Conservation (phyloP, 2,888 invertebrate genomes). For the Keiferia lycopersicella region DNA sequence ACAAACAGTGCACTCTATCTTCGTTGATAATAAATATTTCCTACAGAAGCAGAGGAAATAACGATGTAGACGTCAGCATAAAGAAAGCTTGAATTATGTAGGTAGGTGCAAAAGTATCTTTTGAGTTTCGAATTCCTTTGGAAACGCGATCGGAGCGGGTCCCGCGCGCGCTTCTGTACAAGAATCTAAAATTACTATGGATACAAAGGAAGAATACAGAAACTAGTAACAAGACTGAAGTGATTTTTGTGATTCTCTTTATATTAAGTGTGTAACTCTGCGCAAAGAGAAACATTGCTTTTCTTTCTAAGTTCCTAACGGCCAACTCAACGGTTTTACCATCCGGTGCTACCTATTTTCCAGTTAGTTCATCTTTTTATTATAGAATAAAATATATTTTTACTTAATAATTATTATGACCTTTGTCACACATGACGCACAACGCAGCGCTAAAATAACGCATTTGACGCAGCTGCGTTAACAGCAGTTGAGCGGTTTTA, state of each 20-base stretch:
- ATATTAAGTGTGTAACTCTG: background rate
- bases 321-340: no score
- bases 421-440: no score
- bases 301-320: no score
- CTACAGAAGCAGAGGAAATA: background rate
- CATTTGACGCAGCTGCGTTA: no score
- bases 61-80: conserved; percentile 9
- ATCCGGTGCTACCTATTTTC: no score
- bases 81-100: conserved; percentile 15
- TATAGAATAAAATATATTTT: no score
- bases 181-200: conserved; percentile 23
- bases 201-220: conserved; percentile 19
- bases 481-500: no score
- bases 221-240: conserved; percentile 8
- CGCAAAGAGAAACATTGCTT: no score
- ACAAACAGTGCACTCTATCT: background rate
- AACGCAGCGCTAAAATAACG: no score
- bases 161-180: conserved; percentile 13
- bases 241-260: conserved; percentile 11
- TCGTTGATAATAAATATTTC: conserved; percentile 7
- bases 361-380: no score
- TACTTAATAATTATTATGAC: no score
- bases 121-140: conserved; percentile 16
- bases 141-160: conserved; percentile 7
- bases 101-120: conserved; percentile 21